Percentiles rank a stretch among this genome's conserved stretches.
Evolutionary conservation across 37 sponge, comb jelly and placozoan genomes (phyloP).

Genomic region (Mnemiopsis leidyi): DNA sequence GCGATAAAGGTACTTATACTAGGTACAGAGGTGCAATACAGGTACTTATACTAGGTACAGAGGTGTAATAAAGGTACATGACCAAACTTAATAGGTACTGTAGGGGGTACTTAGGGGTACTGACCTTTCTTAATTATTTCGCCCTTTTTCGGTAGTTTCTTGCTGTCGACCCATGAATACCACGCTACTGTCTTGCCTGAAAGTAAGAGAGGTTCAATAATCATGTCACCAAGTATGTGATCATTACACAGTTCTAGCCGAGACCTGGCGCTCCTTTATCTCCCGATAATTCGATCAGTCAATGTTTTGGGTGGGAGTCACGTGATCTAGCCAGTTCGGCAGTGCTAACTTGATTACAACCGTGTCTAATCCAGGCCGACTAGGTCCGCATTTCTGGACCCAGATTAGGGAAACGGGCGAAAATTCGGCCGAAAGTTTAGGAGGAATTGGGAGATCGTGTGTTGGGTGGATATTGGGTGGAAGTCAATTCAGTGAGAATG

Average conservation of each 20-base stretch:
- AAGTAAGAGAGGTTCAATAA: neutral
- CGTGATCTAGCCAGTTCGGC: neutral
- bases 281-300: neutral
- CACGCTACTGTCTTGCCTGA: constrained; percentile 34
- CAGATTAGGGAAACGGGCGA: too few relatives aligned
- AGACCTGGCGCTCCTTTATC: neutral
- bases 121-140: constrained; percentile 47
- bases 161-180: constrained; percentile 45
- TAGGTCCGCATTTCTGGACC: too few relatives aligned
- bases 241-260: neutral
- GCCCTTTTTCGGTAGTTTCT: constrained; percentile 49
- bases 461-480: too few relatives aligned
- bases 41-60: too few relatives aligned
- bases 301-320: neutral
- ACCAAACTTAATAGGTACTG: too few relatives aligned
- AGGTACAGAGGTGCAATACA: too few relatives aligned
- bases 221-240: neutral
- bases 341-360: neutral
- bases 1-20: too few relatives aligned
- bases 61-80: too few relatives aligned
- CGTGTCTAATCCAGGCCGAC: neutral
- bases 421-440: too few relatives aligned
- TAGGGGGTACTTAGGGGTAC: too few relatives aligned
- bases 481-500: too few relatives aligned
- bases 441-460: too few relatives aligned